Percentiles rank a stretch among this genome's conserved stretches.
Conservation (phyloP, 1,140 invertebrate genomes). For the Scylla paramamosain region DNA sequence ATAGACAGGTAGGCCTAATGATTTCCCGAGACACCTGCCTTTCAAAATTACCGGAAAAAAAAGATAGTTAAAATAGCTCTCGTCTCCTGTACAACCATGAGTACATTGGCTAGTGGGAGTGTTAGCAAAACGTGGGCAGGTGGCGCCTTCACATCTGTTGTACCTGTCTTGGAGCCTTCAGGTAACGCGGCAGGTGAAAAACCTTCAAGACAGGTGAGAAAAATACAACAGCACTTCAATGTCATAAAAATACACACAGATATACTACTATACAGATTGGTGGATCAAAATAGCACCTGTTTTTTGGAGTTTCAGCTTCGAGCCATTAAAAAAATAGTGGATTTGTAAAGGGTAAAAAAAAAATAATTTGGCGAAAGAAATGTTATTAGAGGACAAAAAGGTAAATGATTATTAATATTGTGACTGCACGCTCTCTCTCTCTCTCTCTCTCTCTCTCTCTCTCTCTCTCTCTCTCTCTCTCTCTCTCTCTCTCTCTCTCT, state of each 20-base stretch:
- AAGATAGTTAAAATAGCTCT: background rate
- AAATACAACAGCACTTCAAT: background rate
- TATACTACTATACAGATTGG: background rate
- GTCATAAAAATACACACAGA: background rate
- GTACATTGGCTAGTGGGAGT: background rate
- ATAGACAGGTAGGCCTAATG: background rate
- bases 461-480: constrained; percentile 52
- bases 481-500: constrained; percentile 52
- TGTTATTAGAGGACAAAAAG: background rate
- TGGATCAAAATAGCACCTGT: background rate
- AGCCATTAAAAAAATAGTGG: background rate
- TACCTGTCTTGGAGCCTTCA: background rate
- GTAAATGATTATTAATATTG: background rate
- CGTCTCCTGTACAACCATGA: background rate
- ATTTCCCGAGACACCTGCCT: background rate
- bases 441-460: constrained; percentile 52
- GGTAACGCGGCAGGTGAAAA: background rate
- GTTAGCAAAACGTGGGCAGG: background rate
- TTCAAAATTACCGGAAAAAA: background rate
- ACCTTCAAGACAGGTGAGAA: background rate
- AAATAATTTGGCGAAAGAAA: background rate
- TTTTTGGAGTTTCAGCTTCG: background rate
- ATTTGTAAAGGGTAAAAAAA: background rate
- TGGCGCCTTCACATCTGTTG: background rate
- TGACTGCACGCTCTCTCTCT: background rate